Evolutionary conservation across 1,140 invertebrate genomes (phyloP).

Genomic region (Araneus ventricosus): DNA sequence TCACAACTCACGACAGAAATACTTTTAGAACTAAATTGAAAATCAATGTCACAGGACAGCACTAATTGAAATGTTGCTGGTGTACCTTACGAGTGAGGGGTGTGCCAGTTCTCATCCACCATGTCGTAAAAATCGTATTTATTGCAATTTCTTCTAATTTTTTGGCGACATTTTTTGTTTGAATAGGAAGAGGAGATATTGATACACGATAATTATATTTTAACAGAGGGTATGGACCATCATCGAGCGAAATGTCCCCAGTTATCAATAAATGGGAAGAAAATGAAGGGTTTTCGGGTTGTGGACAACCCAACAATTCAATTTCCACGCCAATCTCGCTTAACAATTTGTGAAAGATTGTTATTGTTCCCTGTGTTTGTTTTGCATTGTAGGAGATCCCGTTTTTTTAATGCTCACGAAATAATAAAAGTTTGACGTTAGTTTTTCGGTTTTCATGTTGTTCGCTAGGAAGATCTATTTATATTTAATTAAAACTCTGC

Average conservation of each 20-base stretch:
- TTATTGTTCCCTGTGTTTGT: neutral
- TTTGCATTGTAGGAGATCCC: neutral
- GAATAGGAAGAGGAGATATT: neutral
- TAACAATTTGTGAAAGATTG: neutral
- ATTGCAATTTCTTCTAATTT: conserved; percentile 36
- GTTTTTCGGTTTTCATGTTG: neutral
- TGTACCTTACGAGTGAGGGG: neutral
- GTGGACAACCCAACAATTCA: neutral
- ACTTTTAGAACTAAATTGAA: conserved; percentile 9
- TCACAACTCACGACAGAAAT: conserved; percentile 30
- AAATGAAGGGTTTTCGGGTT: neutral
- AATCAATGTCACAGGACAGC: conserved; percentile 10
- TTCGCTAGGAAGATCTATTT: neutral
- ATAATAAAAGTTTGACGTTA: neutral
- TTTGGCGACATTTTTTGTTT: conserved; percentile 13
- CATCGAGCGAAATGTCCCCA: neutral
- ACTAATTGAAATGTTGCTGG: conserved; percentile 53
- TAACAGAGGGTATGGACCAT: neutral
- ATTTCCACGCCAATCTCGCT: neutral
- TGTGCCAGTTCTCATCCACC: neutral
- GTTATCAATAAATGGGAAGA: neutral
- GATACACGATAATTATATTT: conserved; percentile 23
- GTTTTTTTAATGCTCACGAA: conserved; percentile 13
- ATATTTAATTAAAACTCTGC: neutral
- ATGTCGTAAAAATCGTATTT: conserved; percentile 24